Evolutionary conservation across 2,888 invertebrate species (phyloP).

Genomic region (Brassicogethes aeneus): DNA sequence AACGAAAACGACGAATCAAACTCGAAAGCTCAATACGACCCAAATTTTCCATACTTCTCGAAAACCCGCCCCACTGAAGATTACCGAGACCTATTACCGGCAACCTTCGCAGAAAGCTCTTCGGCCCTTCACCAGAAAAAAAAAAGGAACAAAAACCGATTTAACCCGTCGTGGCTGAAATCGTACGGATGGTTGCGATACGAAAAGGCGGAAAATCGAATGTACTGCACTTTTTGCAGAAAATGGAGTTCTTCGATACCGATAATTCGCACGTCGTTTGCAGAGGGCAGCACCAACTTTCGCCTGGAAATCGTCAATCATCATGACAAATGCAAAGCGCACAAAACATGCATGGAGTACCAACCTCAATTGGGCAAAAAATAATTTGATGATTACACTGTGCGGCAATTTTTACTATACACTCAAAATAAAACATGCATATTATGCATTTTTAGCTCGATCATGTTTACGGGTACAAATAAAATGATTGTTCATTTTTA

Average conservation of each 20-base stretch:
- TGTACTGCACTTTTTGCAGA: conserved; percentile 66
- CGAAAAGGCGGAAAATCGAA: conserved; percentile 56
- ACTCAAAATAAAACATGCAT: no score
- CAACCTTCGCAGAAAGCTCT: no score
- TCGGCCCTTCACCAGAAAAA: background rate
- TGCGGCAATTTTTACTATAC: background rate
- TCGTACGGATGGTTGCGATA: conserved; percentile 66
- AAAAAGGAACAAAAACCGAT: conserved; percentile 42
- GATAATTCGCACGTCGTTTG: conserved; percentile 67
- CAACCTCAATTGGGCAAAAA: conserved; percentile 17
- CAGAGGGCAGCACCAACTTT: conserved; percentile 70
- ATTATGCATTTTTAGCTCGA: no score
- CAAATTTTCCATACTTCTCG: no score
- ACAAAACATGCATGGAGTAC: conserved; percentile 54
- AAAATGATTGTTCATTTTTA: no score
- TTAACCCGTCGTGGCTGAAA: conserved; percentile 58
- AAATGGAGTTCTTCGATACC: conserved; percentile 63
- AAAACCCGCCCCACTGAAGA: no score
- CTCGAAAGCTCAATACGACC: no score
- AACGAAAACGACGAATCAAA: no score
- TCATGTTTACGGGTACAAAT: no score
- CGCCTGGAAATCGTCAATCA: conserved; percentile 70
- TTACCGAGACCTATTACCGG: no score
- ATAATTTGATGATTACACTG: conserved; percentile 5
- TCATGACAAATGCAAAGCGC: conserved; percentile 71